Conservation (phyloP, 2,113 vertebrate genomes). For the Onychorhynchus coronatus region DNA sequence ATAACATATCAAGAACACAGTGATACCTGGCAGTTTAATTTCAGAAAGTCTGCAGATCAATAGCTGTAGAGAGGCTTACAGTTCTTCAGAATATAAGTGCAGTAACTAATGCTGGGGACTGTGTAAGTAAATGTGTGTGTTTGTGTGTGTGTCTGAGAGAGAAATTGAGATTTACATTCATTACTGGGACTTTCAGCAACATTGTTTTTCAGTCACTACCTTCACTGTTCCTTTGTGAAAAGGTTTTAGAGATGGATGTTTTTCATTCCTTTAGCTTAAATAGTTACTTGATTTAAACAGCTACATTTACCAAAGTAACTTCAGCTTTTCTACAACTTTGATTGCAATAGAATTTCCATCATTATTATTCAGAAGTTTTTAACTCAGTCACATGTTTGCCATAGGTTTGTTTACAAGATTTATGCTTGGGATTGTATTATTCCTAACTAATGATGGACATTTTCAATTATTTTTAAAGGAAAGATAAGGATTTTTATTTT, state of each 20-base stretch:
- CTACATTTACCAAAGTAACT: not conserved
- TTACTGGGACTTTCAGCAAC: not conserved
- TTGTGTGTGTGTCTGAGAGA: not conserved
- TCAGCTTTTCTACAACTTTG: not conserved
- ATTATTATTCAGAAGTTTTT: not conserved
- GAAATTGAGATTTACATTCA: not conserved
- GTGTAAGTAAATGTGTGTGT: not conserved
- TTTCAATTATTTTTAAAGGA: not conserved
- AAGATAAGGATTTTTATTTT: not conserved
- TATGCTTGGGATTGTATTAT: not conserved
- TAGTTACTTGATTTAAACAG: not conserved
- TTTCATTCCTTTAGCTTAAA: not conserved
- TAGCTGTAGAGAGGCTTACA: constrained; percentile 50
- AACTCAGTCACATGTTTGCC: not conserved
- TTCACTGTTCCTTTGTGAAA: not conserved
- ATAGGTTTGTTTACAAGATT: not conserved
- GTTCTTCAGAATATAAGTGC: not conserved
- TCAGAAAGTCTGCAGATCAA: constrained; percentile 63
- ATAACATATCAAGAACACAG: constrained; percentile 81
- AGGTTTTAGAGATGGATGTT: not conserved
- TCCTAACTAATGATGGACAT: not conserved
- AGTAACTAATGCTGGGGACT: not conserved
- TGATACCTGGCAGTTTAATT: constrained; percentile 86
- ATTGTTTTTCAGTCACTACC: not conserved
- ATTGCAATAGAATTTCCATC: not conserved